phyloP scores from a whole-genome alignment of 2,113 vertebrate genomes.

The Callopanchax toddi region DNA sequence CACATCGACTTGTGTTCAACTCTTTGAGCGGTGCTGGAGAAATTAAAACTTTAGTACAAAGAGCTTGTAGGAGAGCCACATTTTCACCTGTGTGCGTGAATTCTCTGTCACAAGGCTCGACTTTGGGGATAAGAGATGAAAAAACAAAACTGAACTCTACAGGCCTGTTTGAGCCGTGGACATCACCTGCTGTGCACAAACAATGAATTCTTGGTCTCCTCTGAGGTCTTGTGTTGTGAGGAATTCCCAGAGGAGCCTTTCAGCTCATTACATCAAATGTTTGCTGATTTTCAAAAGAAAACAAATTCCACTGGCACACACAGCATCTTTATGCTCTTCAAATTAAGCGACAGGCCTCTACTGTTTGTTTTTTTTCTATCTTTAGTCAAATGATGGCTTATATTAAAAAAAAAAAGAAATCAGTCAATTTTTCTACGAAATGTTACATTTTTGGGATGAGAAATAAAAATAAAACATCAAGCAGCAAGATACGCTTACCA shows the following conservation, averaged over 20 bases:
- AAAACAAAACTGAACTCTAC: constrained; percentile 8
- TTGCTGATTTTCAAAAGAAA: constrained; percentile 16
- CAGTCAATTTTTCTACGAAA: constrained; percentile 27
- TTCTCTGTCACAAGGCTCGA: constrained; percentile 34
- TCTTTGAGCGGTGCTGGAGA: constrained; percentile 58
- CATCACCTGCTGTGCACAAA: constrained; percentile 58
- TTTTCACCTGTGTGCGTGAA: constrained; percentile 16
- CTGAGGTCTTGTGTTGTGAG: constrained; percentile 28
- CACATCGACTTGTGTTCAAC: constrained; percentile 47
- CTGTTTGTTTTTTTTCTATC: constrained; percentile 6
- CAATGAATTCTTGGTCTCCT: constrained; percentile 33
- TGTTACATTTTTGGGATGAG: constrained; percentile 52
- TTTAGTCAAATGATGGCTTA: constrained; percentile 18
- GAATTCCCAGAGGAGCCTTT: constrained; percentile 49
- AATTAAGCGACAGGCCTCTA: constrained; percentile 12
- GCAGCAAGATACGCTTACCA: constrained; percentile 61
- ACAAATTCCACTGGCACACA: background rate
- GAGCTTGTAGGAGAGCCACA: constrained; percentile 36
- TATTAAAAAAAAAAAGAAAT: background rate
- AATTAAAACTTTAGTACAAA: constrained; percentile 49
- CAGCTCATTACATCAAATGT: constrained; percentile 36
- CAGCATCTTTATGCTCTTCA: constrained; percentile 16
- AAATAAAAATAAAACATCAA: constrained; percentile 35
- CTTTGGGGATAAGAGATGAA: constrained; percentile 50
- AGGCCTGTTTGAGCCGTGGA: constrained; percentile 15